A percentile compares a stretch with the other conserved stretches of the same genome.
Evolutionary conservation across 30 jellyfish, hydroid and myxozoan species (phyloP).

Genomic region (Morbakka virulenta): DNA sequence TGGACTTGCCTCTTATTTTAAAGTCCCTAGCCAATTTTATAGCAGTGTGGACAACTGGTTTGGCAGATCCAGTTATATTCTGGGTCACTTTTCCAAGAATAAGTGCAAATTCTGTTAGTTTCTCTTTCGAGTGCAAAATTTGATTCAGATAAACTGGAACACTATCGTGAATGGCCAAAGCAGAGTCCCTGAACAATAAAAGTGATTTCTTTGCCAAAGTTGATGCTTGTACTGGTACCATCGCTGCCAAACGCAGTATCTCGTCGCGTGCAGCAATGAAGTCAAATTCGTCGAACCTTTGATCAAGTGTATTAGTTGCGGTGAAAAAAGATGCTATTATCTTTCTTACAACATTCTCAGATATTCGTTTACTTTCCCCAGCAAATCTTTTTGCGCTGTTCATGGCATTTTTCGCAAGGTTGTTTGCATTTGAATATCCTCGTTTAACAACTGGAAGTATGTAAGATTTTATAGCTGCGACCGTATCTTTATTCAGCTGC

Average conservation of each 20-base stretch:
- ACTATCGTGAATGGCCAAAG: slow-evolving; percentile 33
- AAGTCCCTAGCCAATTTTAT: slow-evolving; percentile 79
- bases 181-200: slow-evolving; percentile 32
- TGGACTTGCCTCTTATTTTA: slow-evolving; percentile 88
- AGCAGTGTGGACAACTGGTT: slow-evolving; percentile 93
- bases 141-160: slow-evolving; percentile 46
- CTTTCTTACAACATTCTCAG: slow-evolving; percentile 29
- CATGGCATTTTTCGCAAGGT: slow-evolving; percentile 9
- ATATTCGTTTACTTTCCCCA: slow-evolving; percentile 16
- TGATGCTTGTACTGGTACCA: slow-evolving; percentile 55
- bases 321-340: not conserved
- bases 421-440: slow-evolving; percentile 24
- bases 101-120: slow-evolving; percentile 40
- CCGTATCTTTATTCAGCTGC: slow-evolving; percentile 88
- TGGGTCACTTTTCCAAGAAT: slow-evolving; percentile 37
- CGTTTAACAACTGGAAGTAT: slow-evolving; percentile 43
- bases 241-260: slow-evolving; percentile 49
- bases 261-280: slow-evolving; percentile 60
- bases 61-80: slow-evolving; percentile 85
- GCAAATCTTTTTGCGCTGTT: slow-evolving; percentile 34
- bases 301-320: slow-evolving; percentile 40
- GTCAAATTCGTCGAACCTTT: slow-evolving; percentile 69
- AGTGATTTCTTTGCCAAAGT: slow-evolving; percentile 56
- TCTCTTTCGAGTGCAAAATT: slow-evolving; percentile 11
- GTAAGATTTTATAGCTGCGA: slow-evolving; percentile 28